Percentiles rank a stretch among this genome's conserved stretches.
Evolutionary conservation across 2,888 invertebrate species (phyloP).

Genomic region (Matsumyia berberina): DNA sequence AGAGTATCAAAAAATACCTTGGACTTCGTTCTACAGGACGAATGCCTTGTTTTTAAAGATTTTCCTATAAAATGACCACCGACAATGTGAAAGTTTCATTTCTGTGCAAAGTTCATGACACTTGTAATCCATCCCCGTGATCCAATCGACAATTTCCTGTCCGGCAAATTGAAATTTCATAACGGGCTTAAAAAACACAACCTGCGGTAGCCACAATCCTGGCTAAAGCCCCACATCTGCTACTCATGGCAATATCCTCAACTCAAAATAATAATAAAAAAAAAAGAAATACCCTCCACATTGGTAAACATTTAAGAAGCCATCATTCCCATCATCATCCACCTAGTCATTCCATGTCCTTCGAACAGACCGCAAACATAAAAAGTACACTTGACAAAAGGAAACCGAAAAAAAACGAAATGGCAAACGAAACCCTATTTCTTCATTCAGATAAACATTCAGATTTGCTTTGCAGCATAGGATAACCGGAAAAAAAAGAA

Average conservation of each 20-base stretch:
- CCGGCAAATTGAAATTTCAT: conserved; percentile 10
- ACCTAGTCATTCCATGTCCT: conserved; percentile 5
- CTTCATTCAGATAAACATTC: conserved; percentile 40
- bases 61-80: no score
- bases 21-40: no score
- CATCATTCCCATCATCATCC: conserved; percentile 40
- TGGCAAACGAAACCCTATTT: conserved; percentile 48
- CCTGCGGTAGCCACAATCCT: not conserved
- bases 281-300: conserved; percentile 13
- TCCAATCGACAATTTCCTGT: not conserved
- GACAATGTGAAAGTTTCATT: no score
- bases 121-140: not conserved
- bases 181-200: not conserved
- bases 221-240: not conserved
- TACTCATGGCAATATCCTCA: not conserved
- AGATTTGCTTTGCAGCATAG: conserved; percentile 31
- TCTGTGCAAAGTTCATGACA: not conserved
- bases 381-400: conserved; percentile 53
- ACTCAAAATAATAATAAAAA: no score
- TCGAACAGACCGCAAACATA: conserved; percentile 45
- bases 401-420: conserved; percentile 44
- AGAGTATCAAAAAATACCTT: no score
- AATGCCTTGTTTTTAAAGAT: no score
- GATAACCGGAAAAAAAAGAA: conserved; percentile 31
- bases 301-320: conserved; percentile 46